These are phyloP conservation scores for Plectropomus leopardus DNA, from an alignment of 2,113 vertebrate genomes.

Conservation along the genomic window DNA sequence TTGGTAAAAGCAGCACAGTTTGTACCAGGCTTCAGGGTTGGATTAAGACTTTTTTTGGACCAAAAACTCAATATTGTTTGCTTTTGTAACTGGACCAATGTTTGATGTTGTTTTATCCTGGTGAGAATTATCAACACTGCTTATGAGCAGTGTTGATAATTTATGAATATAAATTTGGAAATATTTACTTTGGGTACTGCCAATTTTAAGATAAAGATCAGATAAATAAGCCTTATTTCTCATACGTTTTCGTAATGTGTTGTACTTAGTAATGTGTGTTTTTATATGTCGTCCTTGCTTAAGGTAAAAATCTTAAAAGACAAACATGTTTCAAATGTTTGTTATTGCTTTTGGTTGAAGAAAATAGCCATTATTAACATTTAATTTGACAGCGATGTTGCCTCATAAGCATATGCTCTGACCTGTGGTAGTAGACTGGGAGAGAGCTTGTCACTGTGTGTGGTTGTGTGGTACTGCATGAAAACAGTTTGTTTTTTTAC, in stretches of 20 bases:
- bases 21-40: conserved; percentile 19
- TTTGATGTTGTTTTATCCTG: neutral
- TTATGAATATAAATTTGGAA: too few relatives aligned
- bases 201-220: neutral
- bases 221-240: neutral
- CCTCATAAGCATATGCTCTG: neutral
- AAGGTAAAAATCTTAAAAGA: neutral
- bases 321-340: neutral
- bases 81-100: neutral
- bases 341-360: neutral
- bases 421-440: neutral
- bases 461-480: too few relatives aligned
- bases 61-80: neutral
- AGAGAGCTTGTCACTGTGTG: neutral
- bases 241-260: too few relatives aligned
- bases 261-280: neutral
- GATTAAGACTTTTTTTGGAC: conserved; percentile 10
- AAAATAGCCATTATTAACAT: neutral
- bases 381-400: neutral
- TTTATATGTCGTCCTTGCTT: neutral
- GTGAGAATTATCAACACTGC: neutral
- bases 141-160: too few relatives aligned
- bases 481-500: too few relatives aligned
- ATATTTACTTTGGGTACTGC: too few relatives aligned
- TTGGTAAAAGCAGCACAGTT: conserved; percentile 26